These are phyloP conservation scores for Corvus cornix DNA, from an alignment of 2,113 vertebrate genomes.

Conservation along the genomic window DNA sequence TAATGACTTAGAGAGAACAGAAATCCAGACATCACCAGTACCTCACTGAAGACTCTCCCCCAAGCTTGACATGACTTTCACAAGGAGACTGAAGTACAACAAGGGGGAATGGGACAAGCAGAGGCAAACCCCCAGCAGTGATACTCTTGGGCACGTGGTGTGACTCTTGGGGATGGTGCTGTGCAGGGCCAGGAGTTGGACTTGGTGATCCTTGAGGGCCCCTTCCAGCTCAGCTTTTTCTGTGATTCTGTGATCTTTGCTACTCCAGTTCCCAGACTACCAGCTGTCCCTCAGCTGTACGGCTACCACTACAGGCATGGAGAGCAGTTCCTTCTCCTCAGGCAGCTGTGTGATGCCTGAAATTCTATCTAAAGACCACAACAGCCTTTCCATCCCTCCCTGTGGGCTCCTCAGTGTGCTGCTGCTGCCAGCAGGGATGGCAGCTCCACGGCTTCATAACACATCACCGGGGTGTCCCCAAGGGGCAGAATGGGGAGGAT, in stretches of 20 bases:
- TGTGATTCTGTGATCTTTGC: neutral
- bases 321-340: neutral
- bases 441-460: accelerated
- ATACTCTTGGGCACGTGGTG: neutral
- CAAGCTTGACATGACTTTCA: neutral
- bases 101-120: neutral
- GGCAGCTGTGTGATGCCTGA: neutral
- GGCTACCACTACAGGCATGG: accelerated
- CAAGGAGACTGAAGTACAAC: neutral
- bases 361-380: neutral
- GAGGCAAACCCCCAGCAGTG: neutral
- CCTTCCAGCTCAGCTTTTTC: neutral
- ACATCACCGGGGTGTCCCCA: neutral
- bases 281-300: neutral
- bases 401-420: neutral
- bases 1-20: neutral
- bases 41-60: neutral
- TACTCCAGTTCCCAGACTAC: neutral
- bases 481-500: neutral
- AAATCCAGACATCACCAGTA: neutral
- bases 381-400: neutral
- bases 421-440: neutral
- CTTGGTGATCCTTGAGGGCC: neutral
- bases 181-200: neutral
- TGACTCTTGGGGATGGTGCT: neutral